These are phyloP conservation scores for Oxygymnocypris stewartii DNA, from an alignment of 2,113 vertebrate genomes.

Conservation along the genomic window DNA sequence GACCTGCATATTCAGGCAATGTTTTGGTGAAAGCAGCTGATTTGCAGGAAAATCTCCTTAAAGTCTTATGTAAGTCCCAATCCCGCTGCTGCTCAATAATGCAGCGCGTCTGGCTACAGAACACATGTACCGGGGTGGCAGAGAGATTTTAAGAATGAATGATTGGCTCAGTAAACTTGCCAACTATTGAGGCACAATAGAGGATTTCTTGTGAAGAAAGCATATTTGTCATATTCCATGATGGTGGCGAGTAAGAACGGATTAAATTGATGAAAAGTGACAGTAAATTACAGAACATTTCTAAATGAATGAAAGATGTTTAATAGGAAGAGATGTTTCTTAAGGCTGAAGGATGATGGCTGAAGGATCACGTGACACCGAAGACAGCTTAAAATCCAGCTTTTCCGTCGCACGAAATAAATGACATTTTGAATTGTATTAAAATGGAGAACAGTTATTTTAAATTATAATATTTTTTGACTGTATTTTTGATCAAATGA, in stretches of 20 bases:
- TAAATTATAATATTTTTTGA: background rate
- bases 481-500: background rate
- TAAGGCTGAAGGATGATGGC: background rate
- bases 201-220: background rate
- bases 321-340: background rate
- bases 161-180: background rate
- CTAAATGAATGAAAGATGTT: background rate
- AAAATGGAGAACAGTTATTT: background rate
- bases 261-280: background rate
- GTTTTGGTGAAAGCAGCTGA: conserved; percentile 31
- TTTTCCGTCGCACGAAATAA: background rate
- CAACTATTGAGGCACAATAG: background rate
- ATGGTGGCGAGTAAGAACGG: background rate
- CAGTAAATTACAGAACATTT: background rate
- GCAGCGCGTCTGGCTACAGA: conserved; percentile 6
- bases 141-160: conserved; percentile 40
- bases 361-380: background rate
- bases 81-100: conserved; percentile 39
- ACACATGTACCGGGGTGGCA: conserved; percentile 38
- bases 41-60: conserved; percentile 29
- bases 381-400: background rate
- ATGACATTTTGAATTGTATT: background rate
- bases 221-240: background rate
- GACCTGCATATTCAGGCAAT: conserved; percentile 21
- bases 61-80: conserved; percentile 36